Base-by-base conservation (phyloP, 2,797 vertebrate species). In the Lophotriccus pileatus region DNA sequence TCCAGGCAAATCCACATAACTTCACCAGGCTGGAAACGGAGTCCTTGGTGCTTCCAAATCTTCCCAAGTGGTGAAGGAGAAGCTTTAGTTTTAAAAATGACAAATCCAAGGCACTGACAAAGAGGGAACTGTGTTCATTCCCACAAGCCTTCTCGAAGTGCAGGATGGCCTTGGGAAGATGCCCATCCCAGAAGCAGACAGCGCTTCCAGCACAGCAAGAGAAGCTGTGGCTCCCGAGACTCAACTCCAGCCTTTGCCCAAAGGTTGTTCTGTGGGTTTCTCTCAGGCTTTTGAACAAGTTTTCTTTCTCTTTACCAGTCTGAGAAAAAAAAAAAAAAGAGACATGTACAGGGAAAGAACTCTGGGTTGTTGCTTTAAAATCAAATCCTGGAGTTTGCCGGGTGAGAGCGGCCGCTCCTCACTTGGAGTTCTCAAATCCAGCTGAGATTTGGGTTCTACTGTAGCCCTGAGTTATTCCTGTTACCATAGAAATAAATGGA, bases 401-500 rank as follows among this genome's bases (percentile, higher is more conserved):
- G 23, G 6, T 50, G 39, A 47, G 15, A 60, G 46, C 24, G n/a
- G 46, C 14, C 64, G 59, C 64, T 68, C 84, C 27, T 74, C 70
- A 10, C 69, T 39, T 59, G 66, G 50, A 77, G 21, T 37, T 77
- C 76, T 64, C 74, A 59, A 73, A 64, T 70, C 55, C 68, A 56
- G 72, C 43, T 41, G 59, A 85, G 68, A 55, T 83, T 67, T 79
- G 72, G 76, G 49, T 73, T 79, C 7, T 27, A 32, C 34, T 14
- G 53, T 37, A 83, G 50, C 36, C 44, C 76, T 46, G 81, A 79
- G 84, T 85, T 90, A 79, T 83, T 86, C 87, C 62, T 25, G 80
- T 95, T 95, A 39, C 92, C 87, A 85, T 85, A 94, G 87, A 88
- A 95, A 92, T 90, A 90, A 75, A 79, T 85, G 63, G 87, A 70